A percentile compares a stretch with the other conserved stretches of the same genome.
Conservation (phyloP, 2,888 invertebrate genomes). For the Apantesis nais region DNA sequence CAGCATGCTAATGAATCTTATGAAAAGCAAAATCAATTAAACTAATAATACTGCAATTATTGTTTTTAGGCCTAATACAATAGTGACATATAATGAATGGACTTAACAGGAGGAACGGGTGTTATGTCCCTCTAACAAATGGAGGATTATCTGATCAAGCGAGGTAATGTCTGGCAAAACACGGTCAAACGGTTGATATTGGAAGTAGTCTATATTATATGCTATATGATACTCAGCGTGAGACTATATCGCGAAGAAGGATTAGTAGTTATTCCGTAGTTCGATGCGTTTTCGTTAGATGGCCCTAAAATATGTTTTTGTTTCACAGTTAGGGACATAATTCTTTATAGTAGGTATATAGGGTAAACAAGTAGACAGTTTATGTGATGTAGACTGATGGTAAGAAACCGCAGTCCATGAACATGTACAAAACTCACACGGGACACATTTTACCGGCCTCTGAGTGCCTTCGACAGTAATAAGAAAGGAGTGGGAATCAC, state of each 20-base stretch:
- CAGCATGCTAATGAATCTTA: conserved; percentile 9
- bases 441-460: too few species aligned
- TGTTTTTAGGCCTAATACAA: conserved; percentile 3
- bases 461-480: too few species aligned
- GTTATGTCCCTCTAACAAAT: not conserved
- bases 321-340: too few species aligned
- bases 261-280: not conserved
- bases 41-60: conserved; percentile 5
- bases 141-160: not conserved
- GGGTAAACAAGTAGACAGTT: too few species aligned
- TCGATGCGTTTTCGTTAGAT: not conserved
- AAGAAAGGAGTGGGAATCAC: too few species aligned
- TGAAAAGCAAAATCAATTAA: conserved; percentile 12
- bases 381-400: too few species aligned
- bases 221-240: not conserved
- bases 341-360: too few species aligned
- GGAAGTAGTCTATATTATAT: not conserved
- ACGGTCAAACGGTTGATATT: not conserved
- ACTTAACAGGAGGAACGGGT: not conserved
- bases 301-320: too few species aligned
- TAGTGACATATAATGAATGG: not conserved
- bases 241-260: not conserved
- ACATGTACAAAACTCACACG: too few species aligned
- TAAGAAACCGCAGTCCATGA: too few species aligned
- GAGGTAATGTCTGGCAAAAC: not conserved